Percentiles rank a stretch among this genome's conserved stretches.
phyloP scores from a whole-genome alignment of 2,113 vertebrate species.

The Pterocles gutturalis region DNA sequence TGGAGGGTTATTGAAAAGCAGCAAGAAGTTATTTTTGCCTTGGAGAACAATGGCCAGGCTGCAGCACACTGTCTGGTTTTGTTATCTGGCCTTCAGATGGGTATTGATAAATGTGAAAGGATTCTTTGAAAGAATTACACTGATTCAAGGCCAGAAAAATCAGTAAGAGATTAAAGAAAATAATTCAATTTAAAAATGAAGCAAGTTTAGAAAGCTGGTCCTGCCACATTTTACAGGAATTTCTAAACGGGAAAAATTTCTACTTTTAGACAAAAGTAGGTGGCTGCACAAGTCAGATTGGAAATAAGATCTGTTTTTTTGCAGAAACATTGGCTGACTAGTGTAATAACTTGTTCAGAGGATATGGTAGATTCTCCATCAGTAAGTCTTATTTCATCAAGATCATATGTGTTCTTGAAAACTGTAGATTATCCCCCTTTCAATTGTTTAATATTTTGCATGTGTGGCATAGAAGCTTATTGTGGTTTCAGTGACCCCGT shows the following conservation, averaged over 20 bases:
- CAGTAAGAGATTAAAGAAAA: not conserved
- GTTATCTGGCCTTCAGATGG: not conserved
- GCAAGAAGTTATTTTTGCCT: not conserved
- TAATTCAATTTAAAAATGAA: not conserved
- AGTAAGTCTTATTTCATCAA: not conserved
- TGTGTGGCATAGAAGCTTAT: not conserved
- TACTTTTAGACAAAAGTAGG: not conserved
- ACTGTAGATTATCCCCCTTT: not conserved
- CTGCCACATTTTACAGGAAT: not conserved
- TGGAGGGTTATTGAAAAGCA: not conserved
- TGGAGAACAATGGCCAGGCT: not conserved
- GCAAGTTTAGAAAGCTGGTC: not conserved
- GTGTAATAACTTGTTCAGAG: not conserved
- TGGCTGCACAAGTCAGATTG: not conserved
- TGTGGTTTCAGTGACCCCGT: not conserved
- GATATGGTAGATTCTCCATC: not conserved
- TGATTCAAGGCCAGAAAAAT: not conserved
- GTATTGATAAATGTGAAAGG: not conserved
- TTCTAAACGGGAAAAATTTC: not conserved
- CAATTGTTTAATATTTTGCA: not conserved
- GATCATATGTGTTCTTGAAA: not conserved
- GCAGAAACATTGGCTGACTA: not conserved
- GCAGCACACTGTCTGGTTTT: not conserved
- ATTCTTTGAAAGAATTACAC: not conserved
- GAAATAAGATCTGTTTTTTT: not conserved